Percentiles rank a stretch among this genome's conserved stretches.
These are phyloP conservation scores for Pionites leucogaster DNA, from an alignment of 2,113 vertebrate species.

Conservation along the genomic window DNA sequence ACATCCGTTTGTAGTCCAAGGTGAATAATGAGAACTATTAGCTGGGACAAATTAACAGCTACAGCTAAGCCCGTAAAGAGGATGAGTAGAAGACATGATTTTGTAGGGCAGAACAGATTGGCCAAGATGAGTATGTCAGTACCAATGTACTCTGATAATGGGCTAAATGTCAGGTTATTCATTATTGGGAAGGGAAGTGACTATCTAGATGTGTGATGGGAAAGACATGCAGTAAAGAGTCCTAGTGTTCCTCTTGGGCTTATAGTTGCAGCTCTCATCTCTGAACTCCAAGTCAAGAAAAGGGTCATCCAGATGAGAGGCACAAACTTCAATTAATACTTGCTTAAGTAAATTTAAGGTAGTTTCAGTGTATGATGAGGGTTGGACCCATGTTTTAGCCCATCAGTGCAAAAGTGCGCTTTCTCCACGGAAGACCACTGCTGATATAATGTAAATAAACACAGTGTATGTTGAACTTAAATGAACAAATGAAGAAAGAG, in stretches of 20 bases:
- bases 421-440: rapidly evolving
- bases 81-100: not conserved
- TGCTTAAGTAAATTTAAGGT: not conserved
- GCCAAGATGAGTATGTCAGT: not conserved
- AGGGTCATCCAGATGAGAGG: not conserved
- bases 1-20: not conserved
- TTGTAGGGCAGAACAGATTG: not conserved
- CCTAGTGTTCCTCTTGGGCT: not conserved
- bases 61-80: not conserved
- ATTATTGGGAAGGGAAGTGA: not conserved
- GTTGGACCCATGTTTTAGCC: not conserved
- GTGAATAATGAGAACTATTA: not conserved
- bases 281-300: not conserved
- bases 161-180: not conserved
- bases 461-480: not conserved
- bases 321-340: not conserved
- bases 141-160: not conserved
- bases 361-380: not conserved
- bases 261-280: not conserved
- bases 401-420: rapidly evolving
- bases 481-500: not conserved
- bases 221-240: not conserved
- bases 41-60: not conserved
- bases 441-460: not conserved
- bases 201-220: not conserved